These are phyloP conservation scores for Callionymus lyra DNA, from an alignment of 2,113 vertebrate genomes.

Conservation along the genomic window DNA sequence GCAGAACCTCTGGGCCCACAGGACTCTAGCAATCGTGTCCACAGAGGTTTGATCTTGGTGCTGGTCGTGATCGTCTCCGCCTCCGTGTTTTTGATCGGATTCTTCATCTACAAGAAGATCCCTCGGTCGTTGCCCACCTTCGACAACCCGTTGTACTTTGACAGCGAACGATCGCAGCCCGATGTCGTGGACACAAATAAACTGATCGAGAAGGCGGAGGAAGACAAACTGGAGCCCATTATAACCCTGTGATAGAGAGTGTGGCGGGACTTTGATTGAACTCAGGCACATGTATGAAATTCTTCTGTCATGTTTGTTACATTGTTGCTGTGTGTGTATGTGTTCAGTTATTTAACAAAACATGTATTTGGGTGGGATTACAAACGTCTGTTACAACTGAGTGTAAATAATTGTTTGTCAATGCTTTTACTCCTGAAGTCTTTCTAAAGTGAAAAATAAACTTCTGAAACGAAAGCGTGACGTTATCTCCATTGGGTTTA, in stretches of 20 bases:
- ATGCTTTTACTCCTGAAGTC: neutral
- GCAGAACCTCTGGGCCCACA: constrained; percentile 7
- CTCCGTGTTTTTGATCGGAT: constrained; percentile 13
- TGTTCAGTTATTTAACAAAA: constrained; percentile 53
- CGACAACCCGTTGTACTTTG: constrained; percentile 53
- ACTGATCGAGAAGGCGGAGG: constrained; percentile 54
- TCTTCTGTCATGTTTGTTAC: constrained; percentile 9
- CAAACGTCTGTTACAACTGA: constrained; percentile 8
- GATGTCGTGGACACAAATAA: constrained; percentile 57
- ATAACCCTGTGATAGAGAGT: constrained; percentile 43
- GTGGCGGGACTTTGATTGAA: constrained; percentile 7
- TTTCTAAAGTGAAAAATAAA: constrained; percentile 27
- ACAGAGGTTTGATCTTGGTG: constrained; percentile 44
- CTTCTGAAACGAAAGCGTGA: neutral
- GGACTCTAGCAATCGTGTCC: constrained; percentile 25
- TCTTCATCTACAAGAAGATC: constrained; percentile 49
- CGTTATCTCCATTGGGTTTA: too few relatives aligned
- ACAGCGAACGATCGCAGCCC: constrained; percentile 38
- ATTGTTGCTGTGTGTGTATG: constrained; percentile 15
- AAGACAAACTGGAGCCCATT: constrained; percentile 43
- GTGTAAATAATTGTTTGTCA: constrained; percentile 28
- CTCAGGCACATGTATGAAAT: constrained; percentile 18
- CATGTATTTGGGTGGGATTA: too few relatives aligned
- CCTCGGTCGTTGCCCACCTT: constrained; percentile 43
- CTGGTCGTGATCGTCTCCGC: constrained; percentile 27